Conservation (phyloP, 2,888 invertebrate species). For the Eilema depressum region DNA sequence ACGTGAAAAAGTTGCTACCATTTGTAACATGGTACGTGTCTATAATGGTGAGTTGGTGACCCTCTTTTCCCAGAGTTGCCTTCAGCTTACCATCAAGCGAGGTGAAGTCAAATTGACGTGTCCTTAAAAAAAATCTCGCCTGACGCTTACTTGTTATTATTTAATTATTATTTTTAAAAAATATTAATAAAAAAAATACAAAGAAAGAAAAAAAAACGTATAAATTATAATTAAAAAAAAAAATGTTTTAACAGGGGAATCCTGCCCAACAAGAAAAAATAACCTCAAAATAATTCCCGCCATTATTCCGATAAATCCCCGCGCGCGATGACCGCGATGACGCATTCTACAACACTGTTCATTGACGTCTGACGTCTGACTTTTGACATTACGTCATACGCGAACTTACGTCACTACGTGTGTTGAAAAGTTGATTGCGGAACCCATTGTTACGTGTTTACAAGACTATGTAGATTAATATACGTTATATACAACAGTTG, state of each 20-base stretch:
- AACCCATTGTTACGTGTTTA: conserved; percentile 3
- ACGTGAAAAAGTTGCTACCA: too few relatives aligned
- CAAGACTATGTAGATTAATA: background rate
- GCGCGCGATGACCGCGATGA: background rate
- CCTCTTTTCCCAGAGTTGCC: too few relatives aligned
- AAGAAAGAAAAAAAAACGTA: too few relatives aligned
- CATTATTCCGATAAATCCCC: background rate
- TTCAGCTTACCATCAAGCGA: too few relatives aligned
- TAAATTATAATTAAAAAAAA: too few relatives aligned
- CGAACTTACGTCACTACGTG: background rate
- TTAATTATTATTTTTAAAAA: too few relatives aligned
- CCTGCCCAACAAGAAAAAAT: background rate
- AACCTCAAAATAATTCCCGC: background rate
- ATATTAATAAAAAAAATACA: too few relatives aligned
- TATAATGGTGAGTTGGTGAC: too few relatives aligned
- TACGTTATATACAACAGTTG: background rate
- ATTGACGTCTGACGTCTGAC: background rate
- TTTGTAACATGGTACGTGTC: too few relatives aligned
- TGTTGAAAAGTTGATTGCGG: conserved; percentile 4
- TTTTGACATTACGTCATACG: conserved; percentile 4
- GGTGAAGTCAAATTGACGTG: too few relatives aligned
- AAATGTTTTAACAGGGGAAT: background rate
- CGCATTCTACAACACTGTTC: background rate
- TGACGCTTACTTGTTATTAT: too few relatives aligned
- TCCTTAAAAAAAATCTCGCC: too few relatives aligned